Base-by-base conservation (phyloP, 2,888 invertebrate species). In the Leptinotarsa tumamoca region DNA sequence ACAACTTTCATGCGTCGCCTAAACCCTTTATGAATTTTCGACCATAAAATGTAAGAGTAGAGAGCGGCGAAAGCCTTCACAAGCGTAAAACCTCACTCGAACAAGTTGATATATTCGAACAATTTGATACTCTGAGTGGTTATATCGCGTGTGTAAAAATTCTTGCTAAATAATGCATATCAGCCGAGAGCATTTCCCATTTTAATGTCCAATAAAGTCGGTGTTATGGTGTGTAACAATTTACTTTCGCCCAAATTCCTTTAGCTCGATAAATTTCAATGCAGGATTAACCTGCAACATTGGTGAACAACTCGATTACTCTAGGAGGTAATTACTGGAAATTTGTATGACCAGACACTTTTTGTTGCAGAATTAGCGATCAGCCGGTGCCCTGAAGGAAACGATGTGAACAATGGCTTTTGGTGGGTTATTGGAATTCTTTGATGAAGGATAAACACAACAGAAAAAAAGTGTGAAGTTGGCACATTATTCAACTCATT, bases 131-230 rank as follows among this genome's bases (percentile, higher is more conserved):
- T 23, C 58, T 58, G 58, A 58, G 58, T 58, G 58, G 58, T 58
- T 58, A 58, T 58, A 58, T 58, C 58, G 58, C 58, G 58, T 58
- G 58, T 58, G 58, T 58, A 58, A 58, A 58, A 58, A 58, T 58
- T 58, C 58, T 58, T 58, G 58, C 23, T 58, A 58, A 58, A 58
- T 58, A 58, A 58, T 58, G 58, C 58, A 58, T 58, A 23, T 58
- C 23, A 58, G 58, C 58, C 58, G 27, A 58, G 21, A 58, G 58
- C 58, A 58, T 58, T 58, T 58, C 58, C 58, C 58, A 58, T 58
- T 58, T 58, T 58, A 58, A 58, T 23, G 58, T 58, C 58, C 58
- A 58, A 58, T 58, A 58, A 58, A 58, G 27, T 58, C 58, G 58
- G 58, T 58, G 58, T 58, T 58, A 58, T 58, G 58, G 58, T 23